A percentile compares a stretch with the other conserved stretches of the same genome.
Conservation (phyloP, 2,797 vertebrate genomes). For the Peromyscus melanophrys region DNA sequence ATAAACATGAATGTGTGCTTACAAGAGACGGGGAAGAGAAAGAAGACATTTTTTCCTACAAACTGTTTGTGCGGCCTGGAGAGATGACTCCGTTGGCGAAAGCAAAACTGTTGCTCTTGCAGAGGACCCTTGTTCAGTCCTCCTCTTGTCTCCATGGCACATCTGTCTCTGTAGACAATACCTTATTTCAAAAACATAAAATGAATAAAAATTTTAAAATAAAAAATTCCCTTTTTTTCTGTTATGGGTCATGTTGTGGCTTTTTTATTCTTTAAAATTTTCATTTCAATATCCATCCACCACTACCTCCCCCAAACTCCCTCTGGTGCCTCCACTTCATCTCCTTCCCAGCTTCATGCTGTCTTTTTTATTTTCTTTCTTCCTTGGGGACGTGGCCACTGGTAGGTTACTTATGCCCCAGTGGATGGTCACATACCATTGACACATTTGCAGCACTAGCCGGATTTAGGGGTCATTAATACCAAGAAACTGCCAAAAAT, state of each 20-base stretch:
- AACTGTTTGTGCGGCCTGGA: too few species aligned
- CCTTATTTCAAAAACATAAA: too few species aligned
- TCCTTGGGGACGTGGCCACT: background rate
- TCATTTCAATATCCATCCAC: background rate
- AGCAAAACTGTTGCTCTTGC: too few species aligned
- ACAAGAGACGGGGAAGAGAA: too few species aligned
- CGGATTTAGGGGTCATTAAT: background rate
- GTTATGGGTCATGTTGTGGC: background rate
- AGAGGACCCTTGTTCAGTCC: too few species aligned
- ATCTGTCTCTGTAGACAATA: too few species aligned
- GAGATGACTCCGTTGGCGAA: too few species aligned
- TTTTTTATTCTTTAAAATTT: background rate
- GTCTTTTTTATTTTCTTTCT: background rate
- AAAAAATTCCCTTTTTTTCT: background rate
- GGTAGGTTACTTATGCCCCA: too few species aligned
- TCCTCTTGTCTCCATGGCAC: too few species aligned
- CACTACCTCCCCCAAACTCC: background rate
- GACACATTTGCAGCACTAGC: background rate
- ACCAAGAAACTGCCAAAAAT: background rate
- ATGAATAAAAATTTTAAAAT: too few species aligned
- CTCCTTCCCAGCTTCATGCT: background rate
- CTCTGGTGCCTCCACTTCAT: background rate
- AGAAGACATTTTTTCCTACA: too few species aligned
- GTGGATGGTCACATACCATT: background rate
- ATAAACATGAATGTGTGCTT: too few species aligned